Evolutionary conservation across 1,140 invertebrate species (phyloP), one percentile per base, ranked within the genome.

Genomic region (Trichonephila clavipes): DNA sequence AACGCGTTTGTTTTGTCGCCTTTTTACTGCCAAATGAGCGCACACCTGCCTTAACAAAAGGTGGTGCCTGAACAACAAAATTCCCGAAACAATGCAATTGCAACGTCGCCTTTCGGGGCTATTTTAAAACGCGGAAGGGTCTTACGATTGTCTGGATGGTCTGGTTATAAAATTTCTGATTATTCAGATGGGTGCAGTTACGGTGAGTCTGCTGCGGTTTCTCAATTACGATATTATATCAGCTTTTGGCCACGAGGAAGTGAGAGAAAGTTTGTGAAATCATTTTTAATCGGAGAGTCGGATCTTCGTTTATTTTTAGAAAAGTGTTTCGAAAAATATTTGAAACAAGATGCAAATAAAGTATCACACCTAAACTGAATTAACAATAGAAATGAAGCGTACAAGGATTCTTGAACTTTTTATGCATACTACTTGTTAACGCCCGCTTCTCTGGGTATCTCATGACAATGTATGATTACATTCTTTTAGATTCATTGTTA

Each of bases 141-240:
- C 66, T 69, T 69, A 69, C 8, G 66, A 10, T 21, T 69, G 66
- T 69, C 66, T 69, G 66, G 66, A 10, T 21, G 24, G 66, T 69
- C 66, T 69, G 66, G 66, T 69, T 69, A 69, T 69, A 69, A 69
- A 69, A 69, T 69, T 69, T 69, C n/a, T 69, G 66, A 69, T 69
- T 69, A 69, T 24, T 14, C 66, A 69, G 24, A 69, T n/a, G n/a
- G 7, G 7, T 24, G n/a, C 66, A 69, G 66, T 69, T 69, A 69
- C 66, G 24, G 66, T 10, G 21, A 24, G n/a, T 69, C 4, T 69
- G n/a, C 66, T 28, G 21, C 8, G 66, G 24, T 69, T 69, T 69
- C 66, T 69, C 66, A 69, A 69, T 69, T 69, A 24, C 66, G 24
- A 69, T 69, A 69, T 69, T 69, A 69, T 69, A 69, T 69, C 66